Percentiles rank a stretch among this genome's conserved stretches.
Evolutionary conservation across 2,797 vertebrate genomes (phyloP).

Genomic region (Smutsia gigantea): DNA sequence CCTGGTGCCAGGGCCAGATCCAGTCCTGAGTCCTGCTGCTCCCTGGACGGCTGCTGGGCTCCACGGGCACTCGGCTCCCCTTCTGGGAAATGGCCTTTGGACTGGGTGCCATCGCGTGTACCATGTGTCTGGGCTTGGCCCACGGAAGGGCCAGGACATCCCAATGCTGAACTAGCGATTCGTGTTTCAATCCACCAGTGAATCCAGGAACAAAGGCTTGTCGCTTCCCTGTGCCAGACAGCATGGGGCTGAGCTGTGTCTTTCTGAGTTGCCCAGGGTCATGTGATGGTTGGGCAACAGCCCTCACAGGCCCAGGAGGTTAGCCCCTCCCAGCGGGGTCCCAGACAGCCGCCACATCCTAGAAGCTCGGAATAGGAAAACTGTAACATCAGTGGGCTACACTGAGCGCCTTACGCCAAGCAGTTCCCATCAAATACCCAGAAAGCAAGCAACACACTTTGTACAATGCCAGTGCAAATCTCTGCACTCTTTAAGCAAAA

Average conservation of each 20-base stretch:
- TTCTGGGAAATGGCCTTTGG: too few species aligned
- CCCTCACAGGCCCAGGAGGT: too few species aligned
- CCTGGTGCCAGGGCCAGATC: background rate
- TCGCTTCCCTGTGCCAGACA: rapidly evolving
- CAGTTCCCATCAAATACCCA: rapidly evolving
- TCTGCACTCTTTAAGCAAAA: rapidly evolving
- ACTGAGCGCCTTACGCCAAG: background rate
- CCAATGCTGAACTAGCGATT: too few species aligned
- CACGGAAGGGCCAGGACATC: too few species aligned
- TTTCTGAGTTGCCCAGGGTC: too few species aligned
- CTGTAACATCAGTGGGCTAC: too few species aligned
- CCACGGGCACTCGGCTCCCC: too few species aligned
- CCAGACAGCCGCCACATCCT: background rate
- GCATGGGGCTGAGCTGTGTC: background rate
- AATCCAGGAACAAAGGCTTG: rapidly evolving
- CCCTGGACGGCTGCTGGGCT: background rate
- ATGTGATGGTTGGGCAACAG: too few species aligned
- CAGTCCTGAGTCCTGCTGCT: background rate
- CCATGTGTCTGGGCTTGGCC: too few species aligned
- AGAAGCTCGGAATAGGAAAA: background rate
- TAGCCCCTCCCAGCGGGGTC: background rate
- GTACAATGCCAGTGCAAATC: rapidly evolving
- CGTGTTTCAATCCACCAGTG: rapidly evolving
- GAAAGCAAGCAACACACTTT: rapidly evolving
- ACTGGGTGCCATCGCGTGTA: too few species aligned